These are phyloP conservation scores for Globia sparganii DNA, from an alignment of 2,888 invertebrate genomes.

Conservation along the genomic window DNA sequence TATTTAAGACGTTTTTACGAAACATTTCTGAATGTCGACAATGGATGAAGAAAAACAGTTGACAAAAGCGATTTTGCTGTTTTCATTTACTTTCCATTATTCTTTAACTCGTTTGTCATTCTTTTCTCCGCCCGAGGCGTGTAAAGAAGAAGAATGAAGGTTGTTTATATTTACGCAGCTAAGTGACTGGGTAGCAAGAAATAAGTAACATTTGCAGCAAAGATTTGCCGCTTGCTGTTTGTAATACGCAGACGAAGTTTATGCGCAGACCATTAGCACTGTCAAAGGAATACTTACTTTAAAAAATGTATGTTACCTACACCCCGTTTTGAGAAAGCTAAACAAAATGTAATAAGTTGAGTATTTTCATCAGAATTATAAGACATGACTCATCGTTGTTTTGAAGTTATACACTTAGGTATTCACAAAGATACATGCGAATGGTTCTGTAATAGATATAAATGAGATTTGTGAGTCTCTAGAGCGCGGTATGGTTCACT, in stretches of 20 bases:
- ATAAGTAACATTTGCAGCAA: slow-evolving; percentile 80
- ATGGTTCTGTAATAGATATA: slow-evolving; percentile 69
- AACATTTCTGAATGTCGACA: slow-evolving; percentile 79
- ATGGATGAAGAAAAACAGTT: slow-evolving; percentile 82
- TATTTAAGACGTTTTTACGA: slow-evolving; percentile 74
- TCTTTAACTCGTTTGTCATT: slow-evolving; percentile 89
- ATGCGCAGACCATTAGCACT: slow-evolving; percentile 62
- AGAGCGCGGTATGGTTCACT: slow-evolving; percentile 73
- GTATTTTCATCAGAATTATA: slow-evolving; percentile 21
- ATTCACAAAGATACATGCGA: slow-evolving; percentile 54
- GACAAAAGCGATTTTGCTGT: slow-evolving; percentile 88
- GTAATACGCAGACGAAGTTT: slow-evolving; percentile 63
- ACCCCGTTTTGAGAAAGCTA: slow-evolving; percentile 32
- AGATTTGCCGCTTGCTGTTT: slow-evolving; percentile 76
- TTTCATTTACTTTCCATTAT: slow-evolving; percentile 89
- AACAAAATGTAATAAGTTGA: slow-evolving; percentile 45
- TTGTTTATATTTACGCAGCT: slow-evolving; percentile 87
- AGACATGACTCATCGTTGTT: slow-evolving; percentile 34
- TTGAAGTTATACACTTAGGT: slow-evolving; percentile 40
- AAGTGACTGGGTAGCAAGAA: slow-evolving; percentile 83
- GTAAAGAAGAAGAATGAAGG: slow-evolving; percentile 86
- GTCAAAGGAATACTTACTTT: slow-evolving; percentile 58
- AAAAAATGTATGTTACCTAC: slow-evolving; percentile 48
- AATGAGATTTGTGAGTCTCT: slow-evolving; percentile 70
- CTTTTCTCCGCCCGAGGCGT: slow-evolving; percentile 83